Conservation (phyloP, 2,797 vertebrate species). For the Enoplosus armatus region DNA sequence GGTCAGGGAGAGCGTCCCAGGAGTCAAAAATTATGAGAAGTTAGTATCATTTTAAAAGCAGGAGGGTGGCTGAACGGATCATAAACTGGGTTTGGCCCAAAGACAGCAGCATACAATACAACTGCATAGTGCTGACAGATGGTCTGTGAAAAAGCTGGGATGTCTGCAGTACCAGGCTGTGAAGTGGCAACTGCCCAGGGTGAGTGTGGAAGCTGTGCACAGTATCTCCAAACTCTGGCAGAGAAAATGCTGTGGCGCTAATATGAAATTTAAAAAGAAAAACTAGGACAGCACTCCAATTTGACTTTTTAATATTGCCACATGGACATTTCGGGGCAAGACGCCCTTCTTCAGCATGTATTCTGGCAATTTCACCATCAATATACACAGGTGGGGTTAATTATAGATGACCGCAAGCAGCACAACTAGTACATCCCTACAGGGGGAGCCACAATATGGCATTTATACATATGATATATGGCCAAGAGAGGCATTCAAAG, state of each 20-base stretch:
- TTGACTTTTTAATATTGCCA: too few relatives aligned
- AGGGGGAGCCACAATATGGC: too few relatives aligned
- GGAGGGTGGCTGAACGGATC: conserved; percentile 61
- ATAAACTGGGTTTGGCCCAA: conserved; percentile 63
- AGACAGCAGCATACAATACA: conserved; percentile 53
- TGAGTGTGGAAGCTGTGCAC: conserved; percentile 37
- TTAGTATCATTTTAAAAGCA: conserved; percentile 62
- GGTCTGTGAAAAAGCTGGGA: conserved; percentile 66
- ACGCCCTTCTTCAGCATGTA: too few relatives aligned
- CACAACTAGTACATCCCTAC: too few relatives aligned
- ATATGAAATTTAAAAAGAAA: too few relatives aligned
- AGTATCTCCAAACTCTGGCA: conserved; percentile 22
- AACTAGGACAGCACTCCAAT: too few relatives aligned
- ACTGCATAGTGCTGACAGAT: conserved; percentile 74
- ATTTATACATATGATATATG: neutral
- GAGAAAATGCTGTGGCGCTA: conserved; percentile 11
- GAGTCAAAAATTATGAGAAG: conserved; percentile 52
- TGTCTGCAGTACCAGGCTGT: conserved; percentile 67
- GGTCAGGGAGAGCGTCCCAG: conserved; percentile 44
- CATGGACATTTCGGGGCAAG: too few relatives aligned
- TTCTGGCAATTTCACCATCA: too few relatives aligned
- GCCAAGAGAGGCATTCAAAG: neutral
- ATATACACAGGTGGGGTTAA: too few relatives aligned
- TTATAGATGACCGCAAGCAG: too few relatives aligned
- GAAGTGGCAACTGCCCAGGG: conserved; percentile 58